Conservation (phyloP, 1,140 invertebrate species). For the Dreissena polymorpha region DNA sequence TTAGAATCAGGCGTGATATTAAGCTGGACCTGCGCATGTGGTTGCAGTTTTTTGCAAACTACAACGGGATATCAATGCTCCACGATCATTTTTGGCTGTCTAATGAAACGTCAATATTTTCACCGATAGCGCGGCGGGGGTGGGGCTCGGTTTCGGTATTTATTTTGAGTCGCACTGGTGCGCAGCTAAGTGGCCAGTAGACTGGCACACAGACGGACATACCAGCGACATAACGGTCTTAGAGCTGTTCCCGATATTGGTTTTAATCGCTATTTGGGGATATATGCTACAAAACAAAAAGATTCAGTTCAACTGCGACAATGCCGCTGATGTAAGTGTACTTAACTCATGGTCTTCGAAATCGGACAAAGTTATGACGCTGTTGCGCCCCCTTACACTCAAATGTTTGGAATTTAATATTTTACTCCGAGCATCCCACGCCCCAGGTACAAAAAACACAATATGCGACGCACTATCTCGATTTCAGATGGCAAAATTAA, state of each 20-base stretch:
- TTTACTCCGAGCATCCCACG: background rate
- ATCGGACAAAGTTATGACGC: conserved; percentile 9
- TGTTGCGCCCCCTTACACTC: background rate
- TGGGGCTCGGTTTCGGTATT: background rate
- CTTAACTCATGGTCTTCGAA: conserved; percentile 7
- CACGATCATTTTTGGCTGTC: background rate
- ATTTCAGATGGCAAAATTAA: conserved; percentile 17
- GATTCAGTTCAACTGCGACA: background rate
- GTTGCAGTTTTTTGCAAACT: too few species aligned
- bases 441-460: background rate
- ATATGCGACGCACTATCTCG: conserved; percentile 35
- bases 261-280: conserved; percentile 1
- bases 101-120: background rate
- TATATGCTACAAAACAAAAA: conserved; percentile 4
- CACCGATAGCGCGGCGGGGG: background rate
- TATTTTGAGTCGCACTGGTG: conserved; percentile 14
- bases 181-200: background rate
- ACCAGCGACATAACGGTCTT: conserved; percentile 26
- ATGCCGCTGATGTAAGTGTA: background rate
- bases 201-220: background rate
- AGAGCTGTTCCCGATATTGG: conserved; percentile 15
- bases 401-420: conserved; percentile 10
- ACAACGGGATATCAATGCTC: conserved; percentile 17
- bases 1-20: background rate
- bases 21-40: background rate